Evolutionary conservation across 2,113 vertebrate species (phyloP), one percentile per base, ranked within the genome.

Genomic region (Aptenodytes patagonicus): DNA sequence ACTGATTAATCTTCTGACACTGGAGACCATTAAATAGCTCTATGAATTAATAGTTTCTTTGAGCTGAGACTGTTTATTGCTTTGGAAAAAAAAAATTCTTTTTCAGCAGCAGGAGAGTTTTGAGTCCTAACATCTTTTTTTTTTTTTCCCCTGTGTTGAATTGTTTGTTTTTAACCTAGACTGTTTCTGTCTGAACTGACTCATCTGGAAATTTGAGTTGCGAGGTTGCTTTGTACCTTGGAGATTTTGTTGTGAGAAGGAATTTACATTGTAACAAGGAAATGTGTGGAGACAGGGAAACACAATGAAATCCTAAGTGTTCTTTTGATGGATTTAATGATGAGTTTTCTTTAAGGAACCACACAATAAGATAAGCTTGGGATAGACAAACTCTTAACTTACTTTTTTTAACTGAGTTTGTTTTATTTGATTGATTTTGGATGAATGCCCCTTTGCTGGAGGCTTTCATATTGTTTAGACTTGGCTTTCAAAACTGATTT

Each of bases 391-490:
- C 78, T 80, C 81, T 81, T 92, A 89, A 87, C 19, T 87, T 84
- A 78, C 57, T 90, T 93, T 90, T 93, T 77, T 34, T 18, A 92
- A 88, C 65, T 47, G 32, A 60, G n/a, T 81, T 85, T 96, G 87
- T 87, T 97, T 96, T 93, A 76, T 95, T 90, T 75, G 73, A 93
- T 90, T 86, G 93, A 93, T 95, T 97, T 94, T 96, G 85, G 81
- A 92, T 57, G 89, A 92, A 90, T 83, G 82, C 80, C 83, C 52
- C 47, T 76, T 95, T 92, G 80, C 94, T 85, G 64, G 69, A 93
- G 69, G 86, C 87, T 92, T 97, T 94, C 90, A 79, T 95, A 68
- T 96, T 96, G 90, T 96, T 96, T 95, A 79, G 87, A 72, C 88
- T 92, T 93, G 57, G 77, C 88, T 97, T 97, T 96, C 91, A 92